Evolutionary conservation across 2,113 vertebrate species (phyloP), one percentile per base, ranked within the genome.

Genomic region (Rattus rattus): DNA sequence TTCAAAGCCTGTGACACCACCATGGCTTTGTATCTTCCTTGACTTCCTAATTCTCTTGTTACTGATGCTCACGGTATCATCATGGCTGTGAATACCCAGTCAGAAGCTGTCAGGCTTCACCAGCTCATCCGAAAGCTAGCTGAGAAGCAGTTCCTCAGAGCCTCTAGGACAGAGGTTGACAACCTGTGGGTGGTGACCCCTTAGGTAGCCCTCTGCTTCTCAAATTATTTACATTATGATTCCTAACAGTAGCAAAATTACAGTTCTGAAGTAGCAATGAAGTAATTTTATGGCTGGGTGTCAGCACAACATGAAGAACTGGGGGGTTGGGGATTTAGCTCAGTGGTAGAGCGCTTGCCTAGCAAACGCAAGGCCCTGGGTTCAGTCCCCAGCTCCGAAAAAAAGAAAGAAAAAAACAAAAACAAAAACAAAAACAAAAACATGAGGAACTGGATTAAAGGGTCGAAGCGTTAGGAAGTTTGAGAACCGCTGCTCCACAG

Each of bases 101-200:
- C 11, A 59, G 30, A 80, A 67, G 72, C 43, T 19, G 56, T 43
- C 67, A 81, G 80, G 85, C 54, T 36, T 33, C 14, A 36, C 30
- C 11, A 65, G n/a, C 12, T 28, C 39, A 43, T 56, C 1, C 7
- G 8, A 65, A 43, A 52, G 19, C 8, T 1, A 0, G 3, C 20
- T 30, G 14, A 88, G 77, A 76, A 33, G 4, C 6, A 49, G 49
- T 5, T 4, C 2, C 49, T 47, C 73, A 52, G 26, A 39, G 5
- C 0, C 20, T 26, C 9, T 26, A 61, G 43, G 26, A n/a, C 24
- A 28, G 56, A 0, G 3, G 24, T 84, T 84, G n/a, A 63, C 81
- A 63, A 10, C 7, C 81, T 43, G 13, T 28, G 56, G n/a, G n/a
- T 63, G 22, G 11, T 0, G 1, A 81, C 20, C 56, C 13, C 56